phyloP scores from a whole-genome alignment of 2,113 vertebrate species.

The Prochilodus magdalenae region DNA sequence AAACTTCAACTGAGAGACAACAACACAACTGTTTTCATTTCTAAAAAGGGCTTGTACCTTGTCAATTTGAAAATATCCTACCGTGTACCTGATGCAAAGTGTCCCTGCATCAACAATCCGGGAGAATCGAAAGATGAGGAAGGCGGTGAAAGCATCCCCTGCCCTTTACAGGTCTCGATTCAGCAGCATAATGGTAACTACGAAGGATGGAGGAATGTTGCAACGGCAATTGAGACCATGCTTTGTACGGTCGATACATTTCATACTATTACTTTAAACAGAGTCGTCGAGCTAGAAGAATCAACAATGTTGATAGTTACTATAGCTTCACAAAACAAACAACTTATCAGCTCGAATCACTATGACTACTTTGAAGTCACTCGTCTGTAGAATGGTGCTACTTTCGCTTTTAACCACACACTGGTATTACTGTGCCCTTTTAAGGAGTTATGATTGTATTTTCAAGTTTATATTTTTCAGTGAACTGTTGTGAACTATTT shows the following conservation, averaged over 20 bases:
- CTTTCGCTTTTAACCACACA: background rate
- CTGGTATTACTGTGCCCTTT: background rate
- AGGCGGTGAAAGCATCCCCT: background rate
- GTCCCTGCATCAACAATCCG: background rate
- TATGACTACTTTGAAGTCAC: slow-evolving; percentile 4
- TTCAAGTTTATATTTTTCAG: background rate
- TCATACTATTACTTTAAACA: slow-evolving; percentile 20
- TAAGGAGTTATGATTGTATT: background rate
- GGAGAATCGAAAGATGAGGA: too few relatives aligned
- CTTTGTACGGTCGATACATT: background rate
- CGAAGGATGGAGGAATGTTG: background rate
- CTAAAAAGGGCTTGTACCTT: slow-evolving; percentile 8
- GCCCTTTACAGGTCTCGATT: background rate
- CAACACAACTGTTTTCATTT: background rate
- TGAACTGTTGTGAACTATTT: background rate
- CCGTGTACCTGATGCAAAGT: background rate
- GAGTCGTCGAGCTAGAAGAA: background rate
- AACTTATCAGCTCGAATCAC: background rate
- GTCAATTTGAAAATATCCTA: slow-evolving; percentile 30
- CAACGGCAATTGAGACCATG: background rate
- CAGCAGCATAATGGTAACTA: background rate
- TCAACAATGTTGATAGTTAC: slow-evolving; percentile 15
- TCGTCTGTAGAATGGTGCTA: background rate
- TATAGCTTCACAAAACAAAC: background rate
- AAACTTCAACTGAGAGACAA: background rate